These are phyloP conservation scores for Echinometra lucunter DNA, from an alignment of 53 echinoderm and acorn worm genomes.

Conservation along the genomic window DNA sequence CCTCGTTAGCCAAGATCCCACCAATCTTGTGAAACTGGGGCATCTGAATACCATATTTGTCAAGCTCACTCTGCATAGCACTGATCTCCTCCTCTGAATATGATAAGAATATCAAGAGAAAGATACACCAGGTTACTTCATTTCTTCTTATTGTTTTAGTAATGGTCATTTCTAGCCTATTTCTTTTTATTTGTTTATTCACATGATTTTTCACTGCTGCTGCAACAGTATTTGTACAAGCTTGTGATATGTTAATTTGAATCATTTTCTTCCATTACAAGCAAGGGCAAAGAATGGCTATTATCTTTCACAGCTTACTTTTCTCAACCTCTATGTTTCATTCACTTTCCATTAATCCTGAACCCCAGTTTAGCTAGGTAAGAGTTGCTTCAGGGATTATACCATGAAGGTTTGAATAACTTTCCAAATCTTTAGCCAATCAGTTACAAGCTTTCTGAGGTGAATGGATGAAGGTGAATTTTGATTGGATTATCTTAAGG, in stretches of 20 bases:
- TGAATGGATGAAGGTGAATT: background rate
- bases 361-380: too few relatives aligned
- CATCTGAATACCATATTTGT: conserved; percentile 99
- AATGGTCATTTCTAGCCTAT: background rate
- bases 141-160: background rate
- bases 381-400: background rate
- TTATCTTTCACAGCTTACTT: background rate
- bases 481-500: background rate
- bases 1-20: conserved; percentile 94
- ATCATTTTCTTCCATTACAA: too few relatives aligned
- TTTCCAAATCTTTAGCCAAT: background rate
- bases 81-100: conserved; percentile 98
- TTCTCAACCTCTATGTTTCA: background rate
- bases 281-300: too few relatives aligned
- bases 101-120: background rate
- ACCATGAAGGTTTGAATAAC: background rate
- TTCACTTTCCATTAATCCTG: too few relatives aligned
- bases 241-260: too few relatives aligned
- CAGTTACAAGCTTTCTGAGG: background rate
- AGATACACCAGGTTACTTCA: background rate
- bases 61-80: conserved; percentile 96
- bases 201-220: too few relatives aligned
- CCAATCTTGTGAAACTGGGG: conserved; percentile 98
- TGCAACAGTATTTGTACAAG: too few relatives aligned
- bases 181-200: too few relatives aligned